A percentile compares a stretch with the other conserved stretches of the same genome.
These are phyloP conservation scores for Phrynocephalus guinanensis DNA, from an alignment of 2,797 vertebrate genomes.

Conservation along the genomic window DNA sequence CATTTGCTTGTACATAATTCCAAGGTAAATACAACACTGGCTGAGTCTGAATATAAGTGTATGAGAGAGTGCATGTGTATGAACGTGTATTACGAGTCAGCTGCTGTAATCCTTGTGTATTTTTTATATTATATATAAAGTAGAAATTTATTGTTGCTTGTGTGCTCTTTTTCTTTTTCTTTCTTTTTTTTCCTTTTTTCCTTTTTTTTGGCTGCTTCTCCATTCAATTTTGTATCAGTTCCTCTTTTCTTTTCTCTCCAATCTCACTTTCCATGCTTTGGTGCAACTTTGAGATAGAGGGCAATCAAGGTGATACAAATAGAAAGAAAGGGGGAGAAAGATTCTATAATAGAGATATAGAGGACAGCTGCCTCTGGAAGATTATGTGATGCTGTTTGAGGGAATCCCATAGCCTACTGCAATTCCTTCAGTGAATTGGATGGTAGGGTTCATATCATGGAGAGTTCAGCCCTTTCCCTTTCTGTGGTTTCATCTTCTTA, in stretches of 20 bases:
- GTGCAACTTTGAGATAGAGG: conserved; percentile 54
- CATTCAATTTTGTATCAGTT: conserved; percentile 67
- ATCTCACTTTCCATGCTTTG: conserved; percentile 44
- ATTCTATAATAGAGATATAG: conserved; percentile 35
- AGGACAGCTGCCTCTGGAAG: conserved; percentile 51
- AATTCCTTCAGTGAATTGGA: conserved; percentile 45
- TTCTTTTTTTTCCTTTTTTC: conserved; percentile 20
- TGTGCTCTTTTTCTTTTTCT: conserved; percentile 50
- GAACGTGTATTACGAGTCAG: conserved; percentile 31
- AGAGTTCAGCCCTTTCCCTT: conserved; percentile 40
- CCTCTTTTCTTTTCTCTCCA: conserved; percentile 31
- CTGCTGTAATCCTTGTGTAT: conserved; percentile 18
- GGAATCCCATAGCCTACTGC: conserved; percentile 46
- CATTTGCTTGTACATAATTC: conserved; percentile 36
- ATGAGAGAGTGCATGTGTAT: neutral
- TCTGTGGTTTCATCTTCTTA: conserved; percentile 27
- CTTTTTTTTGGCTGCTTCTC: conserved; percentile 57
- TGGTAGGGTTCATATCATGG: conserved; percentile 34
- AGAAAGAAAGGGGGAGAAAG: conserved; percentile 38
- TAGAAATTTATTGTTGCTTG: conserved; percentile 53
- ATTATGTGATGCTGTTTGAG: conserved; percentile 46
- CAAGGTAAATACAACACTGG: conserved; percentile 21
- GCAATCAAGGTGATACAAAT: conserved; percentile 51
- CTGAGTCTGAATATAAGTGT: conserved; percentile 29
- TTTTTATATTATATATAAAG: conserved; percentile 48